Evolutionary conservation across 53 echinoderm and acorn worm species (phyloP).

Genomic region (Zoroaster sp.): DNA sequence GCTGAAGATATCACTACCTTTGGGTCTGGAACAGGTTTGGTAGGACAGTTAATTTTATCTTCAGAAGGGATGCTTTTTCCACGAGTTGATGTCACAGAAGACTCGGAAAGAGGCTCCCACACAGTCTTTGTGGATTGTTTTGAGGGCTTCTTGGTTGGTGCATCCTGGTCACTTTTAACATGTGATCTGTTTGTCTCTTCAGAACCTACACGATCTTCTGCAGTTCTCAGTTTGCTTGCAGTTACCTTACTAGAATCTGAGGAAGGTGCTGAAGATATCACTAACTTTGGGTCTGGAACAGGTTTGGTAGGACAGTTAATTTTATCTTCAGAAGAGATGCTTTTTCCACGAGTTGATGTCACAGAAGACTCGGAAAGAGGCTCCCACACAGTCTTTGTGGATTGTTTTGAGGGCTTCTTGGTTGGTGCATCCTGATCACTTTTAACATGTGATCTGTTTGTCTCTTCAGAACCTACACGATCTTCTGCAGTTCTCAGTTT

Average conservation of each 20-base stretch:
- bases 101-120: too few relatives aligned
- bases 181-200: neutral
- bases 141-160: neutral
- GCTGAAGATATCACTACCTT: neutral
- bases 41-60: neutral
- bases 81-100: neutral
- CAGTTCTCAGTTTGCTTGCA: too few relatives aligned
- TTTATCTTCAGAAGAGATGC: neutral
- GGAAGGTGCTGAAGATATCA: neutral
- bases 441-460: neutral
- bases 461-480: neutral
- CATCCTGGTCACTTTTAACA: neutral
- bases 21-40: neutral
- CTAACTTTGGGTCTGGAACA: neutral
- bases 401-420: neutral
- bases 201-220: neutral
- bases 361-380: too few relatives aligned
- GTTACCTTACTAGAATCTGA: neutral
- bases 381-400: constrained; percentile 20
- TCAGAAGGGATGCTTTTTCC: neutral
- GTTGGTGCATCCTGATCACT: neutral
- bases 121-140: neutral
- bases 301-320: neutral
- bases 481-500: neutral
- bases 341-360: neutral